phyloP scores from a whole-genome alignment of 1,140 invertebrate genomes.

The Oreohelix idahoensis region DNA sequence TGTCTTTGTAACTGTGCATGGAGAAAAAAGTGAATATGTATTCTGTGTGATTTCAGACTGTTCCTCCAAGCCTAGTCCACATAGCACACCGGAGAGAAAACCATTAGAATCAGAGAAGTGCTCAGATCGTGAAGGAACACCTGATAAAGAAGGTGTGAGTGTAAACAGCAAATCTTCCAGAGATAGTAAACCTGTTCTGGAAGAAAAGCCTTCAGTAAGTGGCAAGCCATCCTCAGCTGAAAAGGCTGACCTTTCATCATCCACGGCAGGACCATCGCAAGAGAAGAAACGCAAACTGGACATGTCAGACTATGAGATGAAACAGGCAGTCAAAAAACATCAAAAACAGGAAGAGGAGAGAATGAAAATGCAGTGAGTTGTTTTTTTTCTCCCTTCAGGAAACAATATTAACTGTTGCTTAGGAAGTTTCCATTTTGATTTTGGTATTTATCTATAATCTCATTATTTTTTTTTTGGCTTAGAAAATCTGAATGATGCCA shows the following conservation, averaged over 20 bases:
- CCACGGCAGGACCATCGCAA: neutral
- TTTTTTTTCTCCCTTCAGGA: neutral
- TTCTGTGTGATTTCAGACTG: neutral
- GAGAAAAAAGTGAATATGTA: no score
- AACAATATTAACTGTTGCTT: no score
- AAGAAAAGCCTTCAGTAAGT: neutral
- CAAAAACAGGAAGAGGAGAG: conserved; percentile 37
- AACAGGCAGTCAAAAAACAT: conserved; percentile 28
- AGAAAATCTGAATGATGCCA: no score
- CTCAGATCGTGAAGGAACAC: neutral
- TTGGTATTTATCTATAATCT: no score
- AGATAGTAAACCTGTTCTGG: neutral
- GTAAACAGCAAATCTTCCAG: neutral
- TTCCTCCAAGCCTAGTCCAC: conserved; percentile 23
- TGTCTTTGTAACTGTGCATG: no score
- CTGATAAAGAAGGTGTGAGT: neutral
- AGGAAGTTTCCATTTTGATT: no score
- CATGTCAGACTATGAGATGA: conserved; percentile 17
- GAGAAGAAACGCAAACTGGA: conserved; percentile 28
- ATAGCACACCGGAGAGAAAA: conserved; percentile 23
- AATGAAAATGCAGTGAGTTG: conserved; percentile 40
- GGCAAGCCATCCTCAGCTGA: neutral
- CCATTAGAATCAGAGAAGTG: conserved; percentile 4
- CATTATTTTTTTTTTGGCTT: no score
- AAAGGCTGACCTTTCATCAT: neutral